Percentiles rank a stretch among this genome's conserved stretches.
These are phyloP conservation scores for Latheticus oryzae DNA, from an alignment of 2,888 invertebrate genomes.

Conservation along the genomic window DNA sequence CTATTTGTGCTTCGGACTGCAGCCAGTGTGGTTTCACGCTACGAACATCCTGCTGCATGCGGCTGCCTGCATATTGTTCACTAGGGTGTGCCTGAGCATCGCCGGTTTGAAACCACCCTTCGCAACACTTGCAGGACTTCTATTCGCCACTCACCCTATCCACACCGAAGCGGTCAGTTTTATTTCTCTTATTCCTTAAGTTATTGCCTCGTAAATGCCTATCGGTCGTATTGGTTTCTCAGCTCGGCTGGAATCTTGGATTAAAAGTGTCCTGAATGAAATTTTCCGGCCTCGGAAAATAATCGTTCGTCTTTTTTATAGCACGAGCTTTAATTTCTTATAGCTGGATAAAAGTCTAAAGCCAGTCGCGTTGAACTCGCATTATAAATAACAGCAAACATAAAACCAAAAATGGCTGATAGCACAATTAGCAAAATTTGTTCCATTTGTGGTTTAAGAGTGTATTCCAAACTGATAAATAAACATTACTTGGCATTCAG, in stretches of 20 bases:
- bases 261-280: conserved; percentile 43
- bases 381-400: too few relatives aligned
- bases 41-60: conserved; percentile 83
- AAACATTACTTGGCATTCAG: too few relatives aligned
- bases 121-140: conserved; percentile 77
- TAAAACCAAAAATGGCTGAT: too few relatives aligned
- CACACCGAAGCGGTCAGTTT: conserved; percentile 90
- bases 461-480: too few relatives aligned
- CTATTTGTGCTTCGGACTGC: conserved; percentile 77
- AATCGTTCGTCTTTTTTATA: conserved; percentile 36
- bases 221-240: conserved; percentile 46
- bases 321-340: conserved; percentile 14
- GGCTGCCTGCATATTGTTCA: conserved; percentile 78
- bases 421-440: too few relatives aligned
- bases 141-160: conserved; percentile 89
- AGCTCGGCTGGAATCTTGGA: conserved; percentile 32
- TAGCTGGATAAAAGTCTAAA: too few relatives aligned
- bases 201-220: conserved; percentile 49
- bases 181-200: conserved; percentile 43
- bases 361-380: too few relatives aligned
- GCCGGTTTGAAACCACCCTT: conserved; percentile 77
- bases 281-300: conserved; percentile 30
- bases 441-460: too few relatives aligned
- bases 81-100: conserved; percentile 75
- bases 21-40: conserved; percentile 83